Evolutionary conservation across 2,113 vertebrate genomes (phyloP).

Genomic region (Tamias sibiricus): DNA sequence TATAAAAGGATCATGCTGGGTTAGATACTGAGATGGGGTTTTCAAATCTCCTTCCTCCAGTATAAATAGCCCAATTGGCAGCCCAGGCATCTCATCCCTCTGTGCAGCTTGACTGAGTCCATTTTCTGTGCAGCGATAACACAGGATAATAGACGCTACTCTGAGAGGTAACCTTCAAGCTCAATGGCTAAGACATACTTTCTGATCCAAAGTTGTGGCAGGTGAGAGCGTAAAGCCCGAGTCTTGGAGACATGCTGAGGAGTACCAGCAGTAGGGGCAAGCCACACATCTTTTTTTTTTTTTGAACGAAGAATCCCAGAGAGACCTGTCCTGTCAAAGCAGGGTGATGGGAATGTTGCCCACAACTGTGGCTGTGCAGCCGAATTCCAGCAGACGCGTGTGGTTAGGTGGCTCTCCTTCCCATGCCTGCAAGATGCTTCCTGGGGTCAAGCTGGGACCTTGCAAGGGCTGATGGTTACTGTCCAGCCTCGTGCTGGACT

Average conservation of each 20-base stretch:
- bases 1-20: conserved; percentile 69
- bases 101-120: neutral
- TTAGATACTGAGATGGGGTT: conserved; percentile 67
- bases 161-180: conserved; percentile 3
- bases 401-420: neutral
- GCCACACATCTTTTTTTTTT: neutral
- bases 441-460: neutral
- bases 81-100: neutral
- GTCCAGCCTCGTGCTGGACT: accelerated
- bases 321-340: neutral
- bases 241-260: neutral
- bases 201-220: neutral
- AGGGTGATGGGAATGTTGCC: neutral
- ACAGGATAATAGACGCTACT: neutral
- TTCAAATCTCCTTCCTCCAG: conserved; percentile 57
- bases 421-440: no score
- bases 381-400: neutral
- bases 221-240: neutral
- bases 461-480: no score
- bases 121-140: conserved; percentile 33
- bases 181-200: neutral
- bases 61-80: conserved; percentile 25
- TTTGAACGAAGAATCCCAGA: neutral
- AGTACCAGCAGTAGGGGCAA: neutral
- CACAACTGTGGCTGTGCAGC: accelerated